Evolutionary conservation across 1,140 invertebrate genomes (phyloP), one percentile per base, ranked within the genome.

Genomic region (Drosophila kepulauana): DNA sequence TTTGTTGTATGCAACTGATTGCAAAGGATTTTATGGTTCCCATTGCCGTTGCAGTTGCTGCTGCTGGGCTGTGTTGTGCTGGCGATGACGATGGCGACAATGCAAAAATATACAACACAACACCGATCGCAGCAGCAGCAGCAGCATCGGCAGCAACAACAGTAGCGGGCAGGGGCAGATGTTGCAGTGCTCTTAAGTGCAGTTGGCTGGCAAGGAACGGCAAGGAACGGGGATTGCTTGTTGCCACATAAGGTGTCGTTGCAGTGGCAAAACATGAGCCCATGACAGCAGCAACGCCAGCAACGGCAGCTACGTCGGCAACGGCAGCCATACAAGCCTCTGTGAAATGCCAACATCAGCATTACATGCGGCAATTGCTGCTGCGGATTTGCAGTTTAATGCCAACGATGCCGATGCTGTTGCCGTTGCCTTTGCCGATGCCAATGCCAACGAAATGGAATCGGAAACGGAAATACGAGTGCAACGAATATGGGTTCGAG

Each of bases 1-100:
- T 84, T 88, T 88, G 84, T 82, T 88, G 80, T 86, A 87, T 87
- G 84, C 84, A 87, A 75, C 84, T 87, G 84, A 87, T 87, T 87
- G 84, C 84, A 88, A 87, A 80, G 84, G 84, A 88, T 87, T 87
- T 87, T 87, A 87, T 72, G 68, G 74, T 72, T 41, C 15, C 46
- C 15, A 5, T 35, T 66, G 52, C 52, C 25, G n/a, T 62, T 51
- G 69, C 10, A 20, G 35, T 54, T 52, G 13, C 51, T 33, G 71
- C 62, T 69, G 20, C 13, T 62, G 51, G 54, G 46, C 62, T 77
- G 75, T 69, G 20, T 10, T 62, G 57, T 61, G 46, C 62, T 77
- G 75, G 33, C 13, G 68, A 56, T 71, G 58, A 28, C 64, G 46
- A 64, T 73, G 75, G 33, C 49, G 73, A 66, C 77, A 71, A 76